Evolutionary conservation across 2,113 vertebrate species (phyloP), one percentile per base, ranked within the genome.

Genomic region (Dermatemys mawii): DNA sequence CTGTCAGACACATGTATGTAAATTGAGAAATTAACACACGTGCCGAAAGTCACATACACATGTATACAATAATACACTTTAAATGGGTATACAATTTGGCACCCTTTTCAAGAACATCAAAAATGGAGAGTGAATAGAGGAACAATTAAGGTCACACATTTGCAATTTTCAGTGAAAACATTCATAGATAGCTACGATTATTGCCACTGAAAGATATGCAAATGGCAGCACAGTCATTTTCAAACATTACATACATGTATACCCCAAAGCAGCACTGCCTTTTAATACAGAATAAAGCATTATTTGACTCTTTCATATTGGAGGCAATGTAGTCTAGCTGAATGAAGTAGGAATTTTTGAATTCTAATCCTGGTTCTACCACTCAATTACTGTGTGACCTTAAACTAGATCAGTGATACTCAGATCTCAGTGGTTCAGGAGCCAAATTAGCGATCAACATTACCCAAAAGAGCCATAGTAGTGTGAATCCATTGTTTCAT

Each of bases 41-140:
- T 5, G 5, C 6, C 6, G 2, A 49, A 63, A 84, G 63, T 53
- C 2, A 8, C 0, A 0, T 24, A 50, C 24, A 54, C 55, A 88
- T 46, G 46, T 46, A 46, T 46, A 46, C 8, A 46, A 46, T 17
- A 54, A 60, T 11, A 41, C 0, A 29, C 2, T 82, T 26, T 86
- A 81, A 86, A 6, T 8, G 75, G n/a, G 49, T n/a, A 9, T 1
- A 4, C 17, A n/a, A 70, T 87, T 90, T 84, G 48, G 84, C 35
- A 54, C 50, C 81, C 41, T 88, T 83, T 60, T 0, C 2, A 48
- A 83, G 86, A 63, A 87, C 53, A 67, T 1, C 32, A 53, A 70
- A 89, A 12, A 5, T 81, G 51, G 35, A 44, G 90, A 26, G 35
- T 13, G 6, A 88, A 87, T 49, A 35, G 38, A 81, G 5, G 63